Evolutionary conservation across 2,113 vertebrate species (phyloP).

Genomic region (Pogonocichla stellata): DNA sequence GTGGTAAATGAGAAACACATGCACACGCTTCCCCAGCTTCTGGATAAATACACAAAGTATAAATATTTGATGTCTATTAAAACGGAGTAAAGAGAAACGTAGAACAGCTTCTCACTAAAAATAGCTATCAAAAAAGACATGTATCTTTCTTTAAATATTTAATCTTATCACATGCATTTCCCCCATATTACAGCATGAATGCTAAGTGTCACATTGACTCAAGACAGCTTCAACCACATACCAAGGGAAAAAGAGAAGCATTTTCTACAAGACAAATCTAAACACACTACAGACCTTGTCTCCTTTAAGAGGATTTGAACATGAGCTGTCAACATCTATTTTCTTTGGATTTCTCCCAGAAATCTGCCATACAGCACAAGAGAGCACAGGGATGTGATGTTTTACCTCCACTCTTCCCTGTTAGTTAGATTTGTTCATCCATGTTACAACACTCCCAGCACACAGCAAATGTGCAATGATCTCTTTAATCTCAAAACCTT

Average conservation of each 20-base stretch:
- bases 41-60: neutral
- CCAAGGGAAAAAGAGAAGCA: neutral
- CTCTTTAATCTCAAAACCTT: neutral
- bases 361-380: neutral
- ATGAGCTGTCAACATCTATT: neutral
- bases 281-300: neutral
- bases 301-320: slow-evolving; percentile 7
- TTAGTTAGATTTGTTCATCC: neutral
- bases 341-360: slow-evolving; percentile 11
- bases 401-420: neutral
- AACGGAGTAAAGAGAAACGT: neutral
- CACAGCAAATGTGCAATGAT: neutral
- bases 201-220: neutral
- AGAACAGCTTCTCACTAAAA: neutral
- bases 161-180: neutral
- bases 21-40: fast-evolving
- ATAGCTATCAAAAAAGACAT: neutral
- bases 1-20: neutral
- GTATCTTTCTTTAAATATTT: neutral
- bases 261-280: neutral
- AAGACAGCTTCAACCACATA: neutral
- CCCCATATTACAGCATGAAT: neutral
- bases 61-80: slow-evolving; percentile 40
- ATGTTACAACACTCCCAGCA: neutral
- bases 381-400: neutral